These are phyloP conservation scores for Montipora cactus DNA, from an alignment of 64 coral and sea anemone genomes.

Conservation along the genomic window DNA sequence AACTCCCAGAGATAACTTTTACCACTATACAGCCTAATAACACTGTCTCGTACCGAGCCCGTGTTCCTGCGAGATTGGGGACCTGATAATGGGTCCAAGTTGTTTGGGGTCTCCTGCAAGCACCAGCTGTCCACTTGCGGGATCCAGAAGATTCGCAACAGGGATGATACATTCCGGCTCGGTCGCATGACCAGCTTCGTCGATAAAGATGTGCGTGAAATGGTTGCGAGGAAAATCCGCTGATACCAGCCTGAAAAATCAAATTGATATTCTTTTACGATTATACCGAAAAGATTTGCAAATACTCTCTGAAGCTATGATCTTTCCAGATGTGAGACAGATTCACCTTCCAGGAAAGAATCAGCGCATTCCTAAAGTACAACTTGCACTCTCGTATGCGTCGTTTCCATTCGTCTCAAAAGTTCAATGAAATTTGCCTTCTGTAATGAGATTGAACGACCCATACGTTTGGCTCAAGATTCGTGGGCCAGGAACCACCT, in stretches of 20 bases:
- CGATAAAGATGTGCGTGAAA: slow-evolving; percentile 80
- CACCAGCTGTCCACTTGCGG: slow-evolving; percentile 66
- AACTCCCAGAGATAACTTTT: no score
- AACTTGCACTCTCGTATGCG: no score
- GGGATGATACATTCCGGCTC: slow-evolving; percentile 80
- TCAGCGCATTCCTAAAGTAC: no score
- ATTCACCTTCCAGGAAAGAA: neutral
- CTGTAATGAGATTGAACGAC: no score
- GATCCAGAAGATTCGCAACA: slow-evolving; percentile 61
- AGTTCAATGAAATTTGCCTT: neutral
- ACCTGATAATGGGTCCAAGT: slow-evolving; percentile 75
- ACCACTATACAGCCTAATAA: no score
- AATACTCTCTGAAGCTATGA: neutral
- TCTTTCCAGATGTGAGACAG: neutral
- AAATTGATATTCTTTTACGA: neutral
- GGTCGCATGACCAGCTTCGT: slow-evolving; percentile 79
- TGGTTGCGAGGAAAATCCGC: slow-evolving; percentile 53
- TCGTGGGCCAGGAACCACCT: no score
- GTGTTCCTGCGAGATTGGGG: slow-evolving; percentile 58
- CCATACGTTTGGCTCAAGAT: no score
- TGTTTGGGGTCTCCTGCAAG: slow-evolving; percentile 83
- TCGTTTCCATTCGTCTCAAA: no score
- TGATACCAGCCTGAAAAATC: slow-evolving; percentile 61
- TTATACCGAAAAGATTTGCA: neutral
- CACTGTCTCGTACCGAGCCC: slow-evolving; percentile 56